Conservation (phyloP, 2,797 vertebrate genomes). For the Rhinatrema bivittatum region DNA sequence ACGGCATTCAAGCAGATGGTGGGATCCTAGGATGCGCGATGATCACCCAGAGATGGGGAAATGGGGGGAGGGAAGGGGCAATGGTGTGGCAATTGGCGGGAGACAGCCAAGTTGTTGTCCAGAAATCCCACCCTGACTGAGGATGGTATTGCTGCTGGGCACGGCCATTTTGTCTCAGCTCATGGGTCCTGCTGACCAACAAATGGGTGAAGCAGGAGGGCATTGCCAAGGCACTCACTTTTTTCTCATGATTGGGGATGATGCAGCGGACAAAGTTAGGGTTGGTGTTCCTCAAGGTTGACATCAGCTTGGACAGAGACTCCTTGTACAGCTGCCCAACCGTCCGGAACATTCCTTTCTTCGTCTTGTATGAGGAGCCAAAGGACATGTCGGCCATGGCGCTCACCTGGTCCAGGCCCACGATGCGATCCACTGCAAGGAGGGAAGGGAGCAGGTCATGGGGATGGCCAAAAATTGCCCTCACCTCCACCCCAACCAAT, state of each 20-base stretch:
- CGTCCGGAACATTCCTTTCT: constrained; percentile 86
- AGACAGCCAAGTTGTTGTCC: too few species aligned
- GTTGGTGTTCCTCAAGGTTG: constrained; percentile 85
- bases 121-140: too few species aligned
- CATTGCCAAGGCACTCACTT: too few species aligned
- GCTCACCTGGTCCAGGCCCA: constrained; percentile 79
- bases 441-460: neutral
- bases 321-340: constrained; percentile 91
- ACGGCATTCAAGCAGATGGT: neutral
- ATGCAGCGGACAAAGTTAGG: constrained; percentile 89
- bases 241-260: constrained; percentile 87
- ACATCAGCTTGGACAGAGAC: constrained; percentile 84
- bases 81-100: too few species aligned
- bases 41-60: too few species aligned
- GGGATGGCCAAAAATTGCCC: too few species aligned
- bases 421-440: constrained; percentile 76
- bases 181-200: too few species aligned
- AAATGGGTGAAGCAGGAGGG: too few species aligned
- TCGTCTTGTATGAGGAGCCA: constrained; percentile 75
- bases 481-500: neutral
- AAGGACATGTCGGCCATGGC: constrained; percentile 68
- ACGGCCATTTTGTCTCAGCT: too few species aligned
- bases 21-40: too few species aligned
- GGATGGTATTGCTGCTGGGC: too few species aligned
- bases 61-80: too few species aligned